These are phyloP conservation scores for Urocolius indicus DNA, from an alignment of 2,113 vertebrate genomes.

Conservation along the genomic window DNA sequence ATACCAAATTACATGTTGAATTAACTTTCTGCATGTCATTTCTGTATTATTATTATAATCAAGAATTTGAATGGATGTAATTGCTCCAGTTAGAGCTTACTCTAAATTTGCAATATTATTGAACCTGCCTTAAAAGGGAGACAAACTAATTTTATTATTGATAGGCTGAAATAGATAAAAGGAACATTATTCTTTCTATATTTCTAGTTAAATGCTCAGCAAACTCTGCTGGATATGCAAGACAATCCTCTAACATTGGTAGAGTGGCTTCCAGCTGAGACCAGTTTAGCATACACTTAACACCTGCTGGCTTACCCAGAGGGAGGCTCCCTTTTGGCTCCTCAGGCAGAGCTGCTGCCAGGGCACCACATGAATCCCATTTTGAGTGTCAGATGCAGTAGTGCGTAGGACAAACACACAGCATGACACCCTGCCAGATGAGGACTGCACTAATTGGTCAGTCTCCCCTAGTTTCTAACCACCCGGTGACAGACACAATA, in stretches of 20 bases:
- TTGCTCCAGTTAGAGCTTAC: not conserved
- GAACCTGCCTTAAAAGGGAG: not conserved
- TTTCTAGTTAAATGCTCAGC: constrained; percentile 5
- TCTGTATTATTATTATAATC: not conserved
- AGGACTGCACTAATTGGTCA: not conserved
- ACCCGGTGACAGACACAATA: not conserved
- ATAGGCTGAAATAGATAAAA: constrained; percentile 17
- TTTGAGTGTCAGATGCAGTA: not conserved
- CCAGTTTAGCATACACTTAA: not conserved
- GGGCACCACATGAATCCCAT: not conserved
- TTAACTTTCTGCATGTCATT: not conserved
- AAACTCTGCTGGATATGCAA: not conserved
- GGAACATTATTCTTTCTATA: not conserved
- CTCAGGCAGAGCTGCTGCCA: constrained; percentile 19
- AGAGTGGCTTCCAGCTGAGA: constrained; percentile 49
- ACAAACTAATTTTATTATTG: constrained; percentile 33
- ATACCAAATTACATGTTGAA: not conserved
- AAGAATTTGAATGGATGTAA: not conserved
- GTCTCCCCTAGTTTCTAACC: not conserved
- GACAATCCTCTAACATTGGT: not conserved
- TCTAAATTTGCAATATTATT: not conserved
- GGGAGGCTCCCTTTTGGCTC: constrained; percentile 27
- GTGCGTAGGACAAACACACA: not conserved
- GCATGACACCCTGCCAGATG: not conserved
- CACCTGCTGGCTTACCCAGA: constrained; percentile 13